Base-by-base conservation (phyloP, 2,113 vertebrate genomes). In the Leptobrachium leishanense region DNA sequence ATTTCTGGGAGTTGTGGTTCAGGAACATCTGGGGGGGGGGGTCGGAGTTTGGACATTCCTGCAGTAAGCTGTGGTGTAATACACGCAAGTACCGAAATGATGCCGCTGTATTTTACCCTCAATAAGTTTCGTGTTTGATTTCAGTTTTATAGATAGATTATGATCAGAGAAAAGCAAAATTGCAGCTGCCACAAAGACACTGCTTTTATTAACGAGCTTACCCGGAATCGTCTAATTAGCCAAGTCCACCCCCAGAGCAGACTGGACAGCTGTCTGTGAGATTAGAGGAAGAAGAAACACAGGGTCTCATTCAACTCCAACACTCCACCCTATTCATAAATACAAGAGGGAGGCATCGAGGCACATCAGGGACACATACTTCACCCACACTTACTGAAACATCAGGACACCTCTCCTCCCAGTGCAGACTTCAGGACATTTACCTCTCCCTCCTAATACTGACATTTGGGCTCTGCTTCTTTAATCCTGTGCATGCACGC, bases 261-360 rank as follows among this genome's bases (percentile, higher is more conserved):
- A 72, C 78, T 62, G 78, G 71, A 81, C 71, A 81, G 78, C 78
- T 81, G 78, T 74, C 43, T 81, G 72, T 62, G 72, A 74, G 78
- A 68, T 81, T 74, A 81, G 64, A 68, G 78, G 68, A 74, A 79
- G 62, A 41, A 74, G 77, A 55, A 79, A 74, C 77, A 81, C 78
- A 74, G 72, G 72, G 64, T 62, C 72, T 81, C 53, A 81, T 81
- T 81, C 78, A 81, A 81, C 78, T 74, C 68, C 68, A 81, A 81
- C 78, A 81, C 78, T 74, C 78, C 78, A 81, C 78, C 78, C 78
- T 39, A 81, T 81, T 81, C 78, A 81, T 81, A 74, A 81, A 72
- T 68, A 68, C 15, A 46, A 55, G 65, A 81, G 78, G 78, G 62
- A 41, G 78, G 53, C 53, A 50, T 40, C 6, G 13, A 20, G 64